Conservation (phyloP, 2,797 vertebrate genomes). For the Pipistrellus nathusii region DNA sequence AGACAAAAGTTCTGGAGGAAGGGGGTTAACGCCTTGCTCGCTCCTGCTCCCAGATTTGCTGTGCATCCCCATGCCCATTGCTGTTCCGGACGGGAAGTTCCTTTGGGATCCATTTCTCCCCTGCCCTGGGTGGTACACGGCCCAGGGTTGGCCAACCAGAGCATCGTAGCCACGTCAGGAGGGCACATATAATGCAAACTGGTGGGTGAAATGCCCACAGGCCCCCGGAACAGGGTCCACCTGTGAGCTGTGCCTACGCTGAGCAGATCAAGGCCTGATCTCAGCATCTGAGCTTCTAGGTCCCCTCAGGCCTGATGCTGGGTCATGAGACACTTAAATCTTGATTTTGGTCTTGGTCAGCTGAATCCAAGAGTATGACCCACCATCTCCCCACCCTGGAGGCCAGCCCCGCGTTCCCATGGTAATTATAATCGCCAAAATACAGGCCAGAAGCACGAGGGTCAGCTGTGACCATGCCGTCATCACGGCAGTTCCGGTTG, state of each 20-base stretch:
- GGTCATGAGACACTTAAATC: not conserved
- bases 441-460: not conserved
- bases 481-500: not conserved
- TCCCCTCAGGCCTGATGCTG: too few relatives aligned
- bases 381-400: too few relatives aligned
- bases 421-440: not conserved
- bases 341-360: not conserved
- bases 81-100: not conserved
- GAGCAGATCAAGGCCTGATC: not conserved
- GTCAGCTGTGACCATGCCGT: not conserved
- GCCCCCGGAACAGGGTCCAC: not conserved
- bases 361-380: not conserved
- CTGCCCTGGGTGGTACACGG: not conserved
- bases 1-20: not conserved
- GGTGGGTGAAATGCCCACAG: not conserved
- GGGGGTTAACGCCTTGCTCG: not conserved
- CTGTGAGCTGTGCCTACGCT: not conserved
- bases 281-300: not conserved
- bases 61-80: not conserved
- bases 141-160: not conserved
- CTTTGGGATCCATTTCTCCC: not conserved
- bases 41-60: not conserved
- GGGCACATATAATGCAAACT: not conserved
- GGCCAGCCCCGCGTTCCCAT: not conserved
- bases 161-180: not conserved